Evolutionary conservation across 2,797 vertebrate species (phyloP).

Genomic region (Gila robusta): DNA sequence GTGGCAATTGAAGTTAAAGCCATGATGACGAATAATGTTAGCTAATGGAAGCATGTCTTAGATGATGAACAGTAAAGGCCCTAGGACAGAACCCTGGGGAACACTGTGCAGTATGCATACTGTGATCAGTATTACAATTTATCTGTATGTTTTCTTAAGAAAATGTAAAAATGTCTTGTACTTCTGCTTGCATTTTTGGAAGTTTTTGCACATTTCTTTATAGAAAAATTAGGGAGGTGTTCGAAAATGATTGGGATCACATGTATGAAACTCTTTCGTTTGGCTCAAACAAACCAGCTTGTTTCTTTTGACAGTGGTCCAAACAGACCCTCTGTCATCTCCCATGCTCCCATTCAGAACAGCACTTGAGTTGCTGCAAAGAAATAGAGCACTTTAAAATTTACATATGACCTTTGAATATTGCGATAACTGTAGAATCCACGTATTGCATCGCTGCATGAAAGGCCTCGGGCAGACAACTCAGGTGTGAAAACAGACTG

Average conservation of each 20-base stretch:
- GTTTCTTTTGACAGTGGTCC: constrained; percentile 15
- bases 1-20: neutral
- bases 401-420: constrained; percentile 49
- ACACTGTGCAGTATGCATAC: neutral
- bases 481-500: constrained; percentile 46
- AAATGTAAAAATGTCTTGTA: neutral
- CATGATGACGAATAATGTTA: neutral
- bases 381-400: constrained; percentile 37
- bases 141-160: neutral
- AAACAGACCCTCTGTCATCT: constrained; percentile 28
- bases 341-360: constrained; percentile 16
- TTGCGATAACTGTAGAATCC: constrained; percentile 33
- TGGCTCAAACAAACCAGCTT: neutral
- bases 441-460: neutral
- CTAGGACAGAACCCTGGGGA: neutral
- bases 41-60: neutral
- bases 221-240: neutral
- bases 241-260: neutral
- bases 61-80: neutral
- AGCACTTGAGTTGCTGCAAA: constrained; percentile 25
- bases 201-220: neutral
- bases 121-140: neutral
- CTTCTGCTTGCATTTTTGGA: neutral
- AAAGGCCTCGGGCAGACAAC: constrained; percentile 34
- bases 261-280: neutral